Evolutionary conservation across 2,888 invertebrate species (phyloP).

Genomic region (Oasisia sp.): DNA sequence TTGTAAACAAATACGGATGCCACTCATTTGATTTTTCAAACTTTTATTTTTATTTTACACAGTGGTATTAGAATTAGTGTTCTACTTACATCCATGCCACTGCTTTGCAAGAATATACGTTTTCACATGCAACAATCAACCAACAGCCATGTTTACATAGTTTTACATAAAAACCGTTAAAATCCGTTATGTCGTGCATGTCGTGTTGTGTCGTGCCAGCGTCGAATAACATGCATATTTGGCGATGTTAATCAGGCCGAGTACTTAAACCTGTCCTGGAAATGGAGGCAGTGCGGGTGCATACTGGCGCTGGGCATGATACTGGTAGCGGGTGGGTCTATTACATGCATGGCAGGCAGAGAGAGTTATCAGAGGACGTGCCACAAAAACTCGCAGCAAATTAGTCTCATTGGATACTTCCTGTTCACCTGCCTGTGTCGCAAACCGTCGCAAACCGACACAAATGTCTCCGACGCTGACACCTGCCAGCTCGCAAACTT

Average conservation of each 20-base stretch:
- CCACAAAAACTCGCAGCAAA: neutral
- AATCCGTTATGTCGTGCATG: neutral
- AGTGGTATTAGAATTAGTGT: too few species aligned
- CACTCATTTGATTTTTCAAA: too few species aligned
- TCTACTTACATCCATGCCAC: too few species aligned
- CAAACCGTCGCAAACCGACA: too few species aligned
- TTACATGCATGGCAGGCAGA: constrained; percentile 1
- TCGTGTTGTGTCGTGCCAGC: neutral
- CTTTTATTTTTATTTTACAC: too few species aligned
- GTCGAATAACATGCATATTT: neutral
- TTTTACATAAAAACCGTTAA: neutral
- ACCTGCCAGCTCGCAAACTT: neutral
- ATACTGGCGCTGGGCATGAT: neutral
- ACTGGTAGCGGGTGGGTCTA: neutral
- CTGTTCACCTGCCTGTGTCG: neutral
- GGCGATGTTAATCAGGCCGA: neutral
- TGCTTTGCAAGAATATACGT: too few species aligned
- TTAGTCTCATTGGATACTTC: constrained; percentile 10
- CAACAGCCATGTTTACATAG: neutral
- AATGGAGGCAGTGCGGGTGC: neutral
- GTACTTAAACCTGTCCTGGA: neutral
- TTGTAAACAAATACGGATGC: too few species aligned
- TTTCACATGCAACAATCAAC: too few species aligned
- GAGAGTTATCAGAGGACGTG: neutral
- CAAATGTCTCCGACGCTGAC: neutral